Conservation (phyloP, 1,140 invertebrate species). For the Listronotus bonariensis region DNA sequence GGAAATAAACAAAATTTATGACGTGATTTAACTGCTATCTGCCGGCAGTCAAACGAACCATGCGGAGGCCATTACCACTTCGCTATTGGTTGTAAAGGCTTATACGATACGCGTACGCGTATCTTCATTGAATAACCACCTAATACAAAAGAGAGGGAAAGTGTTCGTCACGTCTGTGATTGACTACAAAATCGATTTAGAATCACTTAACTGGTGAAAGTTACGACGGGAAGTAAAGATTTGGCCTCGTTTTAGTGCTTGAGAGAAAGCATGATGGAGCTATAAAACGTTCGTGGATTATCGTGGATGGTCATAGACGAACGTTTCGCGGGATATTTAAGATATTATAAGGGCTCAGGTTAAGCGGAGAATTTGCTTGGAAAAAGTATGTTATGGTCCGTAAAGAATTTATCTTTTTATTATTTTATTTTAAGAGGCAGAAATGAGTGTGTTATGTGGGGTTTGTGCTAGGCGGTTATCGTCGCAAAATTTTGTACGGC, state of each 20-base stretch:
- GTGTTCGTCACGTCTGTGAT: conserved; percentile 36
- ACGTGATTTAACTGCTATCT: conserved; percentile 58
- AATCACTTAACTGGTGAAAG: conserved; percentile 41
- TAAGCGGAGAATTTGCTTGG: conserved; percentile 42
- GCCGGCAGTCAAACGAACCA: conserved; percentile 56
- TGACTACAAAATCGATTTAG: conserved; percentile 42
- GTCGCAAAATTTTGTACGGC: background rate
- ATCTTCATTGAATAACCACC: background rate
- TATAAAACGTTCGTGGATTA: conserved; percentile 39
- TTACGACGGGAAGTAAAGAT: conserved; percentile 43
- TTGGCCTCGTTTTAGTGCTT: conserved; percentile 39
- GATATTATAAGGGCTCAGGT: conserved; percentile 44
- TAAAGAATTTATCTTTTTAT: conserved; percentile 36
- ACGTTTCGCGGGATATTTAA: conserved; percentile 53
- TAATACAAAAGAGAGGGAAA: conserved; percentile 36
- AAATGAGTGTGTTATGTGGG: conserved; percentile 15
- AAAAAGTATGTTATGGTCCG: conserved; percentile 45
- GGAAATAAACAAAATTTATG: conserved; percentile 56
- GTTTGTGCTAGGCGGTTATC: background rate
- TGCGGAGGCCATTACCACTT: conserved; percentile 56
- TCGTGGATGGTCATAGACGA: conserved; percentile 31
- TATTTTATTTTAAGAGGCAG: conserved; percentile 32
- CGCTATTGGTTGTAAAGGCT: conserved; percentile 52
- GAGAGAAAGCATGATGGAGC: conserved; percentile 35
- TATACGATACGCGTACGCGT: conserved; percentile 25